phyloP scores from a whole-genome alignment of 1,140 invertebrate genomes.

The Achatina immaculata region DNA sequence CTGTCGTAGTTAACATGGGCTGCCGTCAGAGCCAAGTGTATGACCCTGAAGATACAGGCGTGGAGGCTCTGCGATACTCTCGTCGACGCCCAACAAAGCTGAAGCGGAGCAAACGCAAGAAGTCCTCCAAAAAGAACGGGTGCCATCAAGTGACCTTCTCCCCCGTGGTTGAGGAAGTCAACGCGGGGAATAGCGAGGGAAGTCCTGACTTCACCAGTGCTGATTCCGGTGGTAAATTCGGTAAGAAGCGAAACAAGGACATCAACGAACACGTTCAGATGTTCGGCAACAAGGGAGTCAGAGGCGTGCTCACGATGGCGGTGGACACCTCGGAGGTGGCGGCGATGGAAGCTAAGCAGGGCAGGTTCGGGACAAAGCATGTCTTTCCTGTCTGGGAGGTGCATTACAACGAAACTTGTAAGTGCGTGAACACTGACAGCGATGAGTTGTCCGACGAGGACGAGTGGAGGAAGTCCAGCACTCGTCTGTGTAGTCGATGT shows the following conservation, averaged over 20 bases:
- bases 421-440: not conserved
- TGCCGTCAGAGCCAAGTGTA: conserved; percentile 1
- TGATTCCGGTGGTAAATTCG: not conserved
- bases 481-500: not conserved
- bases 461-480: not conserved
- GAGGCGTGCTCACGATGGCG: not conserved
- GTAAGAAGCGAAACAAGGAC: not conserved
- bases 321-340: conserved; percentile 15
- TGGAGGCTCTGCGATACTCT: conserved; percentile 11
- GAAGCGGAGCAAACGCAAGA: conserved; percentile 14
- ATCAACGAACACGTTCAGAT: not conserved
- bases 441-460: not conserved
- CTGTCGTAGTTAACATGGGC: not conserved
- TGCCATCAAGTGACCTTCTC: not conserved
- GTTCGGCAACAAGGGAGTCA: not conserved
- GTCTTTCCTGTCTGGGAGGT: conserved; percentile 26
- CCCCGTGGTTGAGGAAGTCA: not conserved
- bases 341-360: conserved; percentile 26
- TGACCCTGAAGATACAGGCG: not conserved
- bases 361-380: not conserved
- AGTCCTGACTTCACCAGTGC: not conserved
- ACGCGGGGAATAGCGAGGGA: not conserved
- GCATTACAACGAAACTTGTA: not conserved
- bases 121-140: not conserved
- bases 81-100: conserved; percentile 15